Conservation (phyloP, 2,797 vertebrate species). For the Karalla daura region DNA sequence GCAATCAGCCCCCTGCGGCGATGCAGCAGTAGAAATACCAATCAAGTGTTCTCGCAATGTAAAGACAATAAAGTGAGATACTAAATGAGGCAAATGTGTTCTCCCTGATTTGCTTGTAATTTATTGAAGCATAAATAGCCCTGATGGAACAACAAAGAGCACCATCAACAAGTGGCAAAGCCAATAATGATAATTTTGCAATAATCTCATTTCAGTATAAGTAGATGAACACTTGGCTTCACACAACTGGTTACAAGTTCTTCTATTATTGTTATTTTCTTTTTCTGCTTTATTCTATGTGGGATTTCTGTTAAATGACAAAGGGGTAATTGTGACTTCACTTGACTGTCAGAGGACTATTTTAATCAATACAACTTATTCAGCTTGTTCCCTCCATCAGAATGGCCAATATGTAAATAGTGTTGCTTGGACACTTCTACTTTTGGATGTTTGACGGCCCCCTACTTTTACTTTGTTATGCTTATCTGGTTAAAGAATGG, state of each 20-base stretch:
- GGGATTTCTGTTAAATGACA: constrained; percentile 49
- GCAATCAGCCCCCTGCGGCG: constrained; percentile 71
- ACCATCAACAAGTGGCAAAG: constrained; percentile 43
- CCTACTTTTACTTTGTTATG: constrained; percentile 87
- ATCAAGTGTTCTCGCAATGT: constrained; percentile 63
- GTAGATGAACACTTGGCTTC: constrained; percentile 14
- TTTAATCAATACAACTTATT: constrained; percentile 72
- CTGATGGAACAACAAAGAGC: constrained; percentile 37
- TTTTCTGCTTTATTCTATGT: constrained; percentile 33
- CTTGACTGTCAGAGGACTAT: constrained; percentile 49
- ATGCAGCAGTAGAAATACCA: constrained; percentile 61
- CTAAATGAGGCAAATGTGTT: constrained; percentile 67
- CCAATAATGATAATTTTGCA: constrained; percentile 41
- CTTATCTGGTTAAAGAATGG: constrained; percentile 82
- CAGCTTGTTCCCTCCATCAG: constrained; percentile 55
- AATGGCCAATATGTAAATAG: constrained; percentile 80
- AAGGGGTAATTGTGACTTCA: constrained; percentile 46
- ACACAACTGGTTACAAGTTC: constrained; percentile 36
- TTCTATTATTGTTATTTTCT: constrained; percentile 30
- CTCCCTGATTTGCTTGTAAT: constrained; percentile 68
- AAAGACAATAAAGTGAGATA: constrained; percentile 70
- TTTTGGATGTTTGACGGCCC: constrained; percentile 83
- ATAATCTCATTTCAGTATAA: constrained; percentile 37
- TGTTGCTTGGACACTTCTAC: constrained; percentile 80
- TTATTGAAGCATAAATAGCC: constrained; percentile 62